A percentile compares a stretch with the other conserved stretches of the same genome.
phyloP scores from a whole-genome alignment of 2,113 vertebrate genomes.

The Alectura lathami region DNA sequence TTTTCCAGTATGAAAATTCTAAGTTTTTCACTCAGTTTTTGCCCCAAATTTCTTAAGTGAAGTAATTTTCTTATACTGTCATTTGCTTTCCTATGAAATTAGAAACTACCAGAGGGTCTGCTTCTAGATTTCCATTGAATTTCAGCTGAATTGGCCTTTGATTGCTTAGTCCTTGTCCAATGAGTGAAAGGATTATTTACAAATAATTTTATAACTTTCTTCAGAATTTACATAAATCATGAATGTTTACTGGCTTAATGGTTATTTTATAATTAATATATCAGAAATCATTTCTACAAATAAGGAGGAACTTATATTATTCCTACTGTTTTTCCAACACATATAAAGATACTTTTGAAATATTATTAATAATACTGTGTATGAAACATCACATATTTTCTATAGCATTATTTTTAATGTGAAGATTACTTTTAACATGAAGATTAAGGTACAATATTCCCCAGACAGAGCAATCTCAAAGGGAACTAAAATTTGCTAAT shows the following conservation, averaged over 20 bases:
- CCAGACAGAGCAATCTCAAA: background rate
- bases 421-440: background rate
- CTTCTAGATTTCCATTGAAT: background rate
- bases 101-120: background rate
- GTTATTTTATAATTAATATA: background rate
- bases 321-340: background rate
- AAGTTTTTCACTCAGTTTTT: background rate
- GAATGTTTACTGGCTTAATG: background rate
- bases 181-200: background rate
- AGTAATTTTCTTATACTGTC: background rate
- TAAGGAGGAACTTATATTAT: background rate
- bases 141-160: background rate
- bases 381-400: background rate
- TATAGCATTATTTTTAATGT: background rate
- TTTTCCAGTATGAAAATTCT: background rate
- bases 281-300: background rate
- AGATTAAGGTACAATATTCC: background rate
- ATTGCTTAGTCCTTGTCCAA: background rate
- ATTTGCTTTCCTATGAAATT: background rate
- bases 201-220: background rate
- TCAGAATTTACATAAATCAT: background rate
- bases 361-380: background rate
- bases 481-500: background rate
- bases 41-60: background rate
- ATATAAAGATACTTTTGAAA: background rate